These are phyloP conservation scores for Aldrovandia affinis DNA, from an alignment of 2,797 vertebrate species.

Conservation along the genomic window DNA sequence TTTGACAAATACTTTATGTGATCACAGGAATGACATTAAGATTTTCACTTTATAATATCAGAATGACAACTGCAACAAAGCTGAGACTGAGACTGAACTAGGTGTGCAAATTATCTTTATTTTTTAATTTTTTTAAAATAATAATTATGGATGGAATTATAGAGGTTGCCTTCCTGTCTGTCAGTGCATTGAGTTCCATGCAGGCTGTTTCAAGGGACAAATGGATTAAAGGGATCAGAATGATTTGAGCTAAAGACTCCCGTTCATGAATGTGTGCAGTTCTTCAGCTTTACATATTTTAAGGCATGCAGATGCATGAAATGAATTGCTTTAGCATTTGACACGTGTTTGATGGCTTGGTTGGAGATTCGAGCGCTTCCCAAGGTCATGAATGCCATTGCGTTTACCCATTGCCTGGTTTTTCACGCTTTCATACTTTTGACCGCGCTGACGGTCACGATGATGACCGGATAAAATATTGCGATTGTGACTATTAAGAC, in stretches of 20 bases:
- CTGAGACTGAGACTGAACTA: too few species aligned
- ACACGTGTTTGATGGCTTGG: background rate
- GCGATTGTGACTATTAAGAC: background rate
- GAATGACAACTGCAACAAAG: too few species aligned
- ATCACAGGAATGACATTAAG: too few species aligned
- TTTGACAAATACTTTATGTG: too few species aligned
- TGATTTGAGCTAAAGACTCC: constrained; percentile 14
- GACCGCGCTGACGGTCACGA: background rate
- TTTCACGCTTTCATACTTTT: background rate
- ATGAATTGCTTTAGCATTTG: background rate
- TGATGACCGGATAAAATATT: background rate
- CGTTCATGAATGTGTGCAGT: constrained; percentile 10
- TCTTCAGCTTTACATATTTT: constrained; percentile 14
- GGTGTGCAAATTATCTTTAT: too few species aligned
- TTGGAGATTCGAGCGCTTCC: background rate
- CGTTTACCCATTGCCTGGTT: background rate
- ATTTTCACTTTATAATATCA: too few species aligned
- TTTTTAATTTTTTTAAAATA: too few species aligned
- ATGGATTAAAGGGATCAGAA: constrained; percentile 5
- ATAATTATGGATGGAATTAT: background rate
- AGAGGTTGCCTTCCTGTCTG: background rate
- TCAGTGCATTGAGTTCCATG: background rate
- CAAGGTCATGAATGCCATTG: background rate
- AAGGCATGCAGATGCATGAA: constrained; percentile 15
- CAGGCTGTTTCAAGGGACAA: constrained; percentile 5